Evolutionary conservation across 2,888 invertebrate genomes (phyloP), one percentile per base, ranked within the genome.

Genomic region (Mythimna loreyi): DNA sequence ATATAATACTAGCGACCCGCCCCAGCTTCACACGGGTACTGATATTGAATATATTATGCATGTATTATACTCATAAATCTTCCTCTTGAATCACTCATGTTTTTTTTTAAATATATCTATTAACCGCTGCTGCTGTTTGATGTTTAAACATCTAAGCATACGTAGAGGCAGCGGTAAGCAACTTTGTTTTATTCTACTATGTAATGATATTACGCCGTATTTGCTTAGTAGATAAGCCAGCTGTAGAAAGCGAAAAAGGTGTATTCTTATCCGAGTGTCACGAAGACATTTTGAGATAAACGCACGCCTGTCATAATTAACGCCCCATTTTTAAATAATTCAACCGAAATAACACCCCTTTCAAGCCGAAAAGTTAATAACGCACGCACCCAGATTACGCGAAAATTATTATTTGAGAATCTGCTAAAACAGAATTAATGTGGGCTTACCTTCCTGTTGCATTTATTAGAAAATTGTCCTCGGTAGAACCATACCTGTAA

Each of bases 241-340:
- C 9, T 49, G 36, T 4, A 52, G 9, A 70, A 7, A 70, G 23
- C 13, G 0, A 0, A 0, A 21, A 28, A 36, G 3, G 2, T 1
- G 25, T 23, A 16, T 70, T 21, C n/a, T 23, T 28, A 52, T 45
- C 50, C 8, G n/a, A 52, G 11, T 36, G n/a, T 53, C 23, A 53
- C 23, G 45, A n/a, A 25, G 28, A 53, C 19, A 69, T 71, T 36
- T 8, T 30, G 36, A 62, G 23, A 53, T 45, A 61, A 43, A 52
- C 36, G 23, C 30, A 30, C 8, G n/a, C 36, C n/a, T 53, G 23
- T 30, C 33, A 36, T 71, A 70, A 62, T 62, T 53, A 53, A 72
- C 69, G 19, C n/a, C 45, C 45, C 16, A 47, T 72, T 71, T 69
- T 71, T 19, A 21, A 72, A 70, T 71, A 36, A 70, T 55, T 70